Base-by-base conservation (phyloP, 2,888 invertebrate genomes). In the Trachelus troglodyta region DNA sequence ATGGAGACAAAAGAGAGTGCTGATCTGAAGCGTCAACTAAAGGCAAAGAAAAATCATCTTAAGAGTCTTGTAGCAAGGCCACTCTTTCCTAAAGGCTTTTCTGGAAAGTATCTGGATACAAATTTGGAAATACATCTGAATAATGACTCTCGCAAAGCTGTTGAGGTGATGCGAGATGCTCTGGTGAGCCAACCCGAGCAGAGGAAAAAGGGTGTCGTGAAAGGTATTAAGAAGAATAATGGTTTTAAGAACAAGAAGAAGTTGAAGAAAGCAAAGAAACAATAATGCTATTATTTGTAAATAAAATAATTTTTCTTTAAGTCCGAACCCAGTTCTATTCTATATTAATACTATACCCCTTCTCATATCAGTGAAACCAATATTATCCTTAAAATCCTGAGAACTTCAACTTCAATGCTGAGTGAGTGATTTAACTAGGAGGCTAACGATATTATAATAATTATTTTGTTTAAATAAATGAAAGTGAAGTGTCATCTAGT, bases 61-160 rank as follows among this genome's bases (percentile, higher is more conserved):
- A 90, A 91, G 15, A 81, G 90, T 0, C 86, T 95, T 75, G 86
- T 96, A 31, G 89, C 92, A 0, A 93, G 94, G 73, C 95, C 95
- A 0, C 87, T 96, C 68, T 95, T 96, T 85, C 95, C 96, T 0
- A 93, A 92, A 86, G 95, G 95, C 0, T 95, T 95, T 88, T 95
- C 94, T 78, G 95, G 94, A 84, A 94, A 94, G 85, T 94, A 94
- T 89, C 93, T 94, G 4, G 89, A 90, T 1, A 90, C 93, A 0
- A 89, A 87, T 80, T 83, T 87, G 3, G 83, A 87, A 1, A 84
- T 90, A 9, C 82, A 90, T 23, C 82, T 89, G 11, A 85, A 86
- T 34, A 85, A 92, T 34, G 82, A 84, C 73, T 81, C 81, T 23
- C 86, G 91, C 81, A 92, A 89, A 80, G 94, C 94, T 12, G 92